These are phyloP conservation scores for Epinotia brunnichana DNA, from an alignment of 2,888 invertebrate genomes.

Conservation along the genomic window DNA sequence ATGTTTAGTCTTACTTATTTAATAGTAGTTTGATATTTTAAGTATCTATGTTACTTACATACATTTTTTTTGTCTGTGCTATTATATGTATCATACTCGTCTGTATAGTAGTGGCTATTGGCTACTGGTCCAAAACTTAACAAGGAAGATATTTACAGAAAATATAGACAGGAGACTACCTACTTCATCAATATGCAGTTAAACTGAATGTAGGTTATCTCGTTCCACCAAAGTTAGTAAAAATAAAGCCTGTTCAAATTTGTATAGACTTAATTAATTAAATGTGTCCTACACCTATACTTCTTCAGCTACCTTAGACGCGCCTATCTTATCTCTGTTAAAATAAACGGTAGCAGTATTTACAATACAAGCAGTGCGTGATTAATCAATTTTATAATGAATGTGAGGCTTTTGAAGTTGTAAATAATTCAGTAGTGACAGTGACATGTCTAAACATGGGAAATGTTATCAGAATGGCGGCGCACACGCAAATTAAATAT, in stretches of 20 bases:
- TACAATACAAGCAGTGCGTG: conserved; percentile 58
- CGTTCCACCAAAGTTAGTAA: conserved; percentile 42
- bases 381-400: conserved; percentile 72
- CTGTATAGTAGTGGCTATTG: not conserved
- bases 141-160: conserved; percentile 6
- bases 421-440: conserved; percentile 68
- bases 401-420: conserved; percentile 58
- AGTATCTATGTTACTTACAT: no score
- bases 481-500: conserved; percentile 54
- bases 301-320: conserved; percentile 29
- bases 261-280: conserved; percentile 42
- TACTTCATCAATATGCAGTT: not conserved
- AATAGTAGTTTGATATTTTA: no score
- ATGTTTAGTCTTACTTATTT: no score
- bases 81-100: not conserved
- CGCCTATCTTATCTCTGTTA: conserved; percentile 67
- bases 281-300: conserved; percentile 27
- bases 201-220: conserved; percentile 43
- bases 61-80: no score
- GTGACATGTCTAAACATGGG: conserved; percentile 67
- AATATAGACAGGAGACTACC: not conserved
- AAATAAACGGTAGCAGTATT: conserved; percentile 68
- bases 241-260: conserved; percentile 48
- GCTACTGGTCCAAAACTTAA: not conserved
- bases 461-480: conserved; percentile 59